phyloP scores from a whole-genome alignment of 2,113 vertebrate genomes.

The Hystrix brachyura region DNA sequence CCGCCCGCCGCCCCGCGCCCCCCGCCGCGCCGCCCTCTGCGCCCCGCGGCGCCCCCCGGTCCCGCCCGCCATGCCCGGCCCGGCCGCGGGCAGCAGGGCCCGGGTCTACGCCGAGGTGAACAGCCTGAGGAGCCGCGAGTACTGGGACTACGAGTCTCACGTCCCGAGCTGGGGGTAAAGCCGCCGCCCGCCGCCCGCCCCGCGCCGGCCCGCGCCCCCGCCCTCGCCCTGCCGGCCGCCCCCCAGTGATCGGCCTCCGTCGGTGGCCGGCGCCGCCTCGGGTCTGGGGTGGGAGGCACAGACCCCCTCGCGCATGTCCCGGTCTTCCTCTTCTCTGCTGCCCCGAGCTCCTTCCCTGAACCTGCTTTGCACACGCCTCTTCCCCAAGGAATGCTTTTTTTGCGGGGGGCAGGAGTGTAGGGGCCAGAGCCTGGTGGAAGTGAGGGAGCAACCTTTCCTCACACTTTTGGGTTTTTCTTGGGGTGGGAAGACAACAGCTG shows the following conservation, averaged over 20 bases:
- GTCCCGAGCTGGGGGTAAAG: slow-evolving; percentile 98
- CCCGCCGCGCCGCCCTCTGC: slow-evolving; percentile 78
- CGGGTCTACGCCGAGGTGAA: slow-evolving; percentile 98
- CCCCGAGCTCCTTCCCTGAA: background rate
- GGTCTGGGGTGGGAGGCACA: background rate
- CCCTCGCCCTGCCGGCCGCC: background rate
- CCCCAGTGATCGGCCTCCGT: background rate
- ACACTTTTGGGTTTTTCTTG: background rate
- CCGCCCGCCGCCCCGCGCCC: slow-evolving; percentile 68
- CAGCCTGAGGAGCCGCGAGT: slow-evolving; percentile 97
- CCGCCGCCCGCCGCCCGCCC: background rate
- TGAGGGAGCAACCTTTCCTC: background rate
- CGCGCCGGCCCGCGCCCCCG: background rate
- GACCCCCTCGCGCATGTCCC: background rate
- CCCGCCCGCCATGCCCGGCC: slow-evolving; percentile 95
- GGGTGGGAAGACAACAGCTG: slow-evolving; percentile 74
- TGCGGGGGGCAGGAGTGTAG: background rate
- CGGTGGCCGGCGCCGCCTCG: background rate
- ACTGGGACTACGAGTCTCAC: slow-evolving; percentile 98
- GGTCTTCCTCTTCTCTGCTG: background rate
- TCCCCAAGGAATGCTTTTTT: background rate
- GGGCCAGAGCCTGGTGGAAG: background rate
- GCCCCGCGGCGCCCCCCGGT: slow-evolving; percentile 84
- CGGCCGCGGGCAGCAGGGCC: slow-evolving; percentile 96
- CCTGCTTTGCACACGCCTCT: background rate